A percentile compares a stretch with the other conserved stretches of the same genome.
Evolutionary conservation across 2,113 vertebrate species (phyloP).

Genomic region (Rafetus swinhoei): DNA sequence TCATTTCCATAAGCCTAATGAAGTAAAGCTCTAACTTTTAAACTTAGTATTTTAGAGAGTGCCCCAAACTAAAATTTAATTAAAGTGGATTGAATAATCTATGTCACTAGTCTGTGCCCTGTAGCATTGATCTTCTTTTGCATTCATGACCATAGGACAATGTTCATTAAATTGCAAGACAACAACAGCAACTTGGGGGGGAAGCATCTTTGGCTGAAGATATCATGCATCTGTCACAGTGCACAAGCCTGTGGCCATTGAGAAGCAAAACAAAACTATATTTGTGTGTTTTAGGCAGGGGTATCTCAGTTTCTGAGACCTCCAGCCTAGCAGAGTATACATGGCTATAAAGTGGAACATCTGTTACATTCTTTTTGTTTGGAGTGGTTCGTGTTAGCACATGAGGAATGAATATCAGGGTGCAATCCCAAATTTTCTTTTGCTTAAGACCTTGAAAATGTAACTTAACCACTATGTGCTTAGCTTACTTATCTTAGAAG

Average conservation of each 20-base stretch:
- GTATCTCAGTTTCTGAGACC: not conserved
- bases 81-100: not conserved
- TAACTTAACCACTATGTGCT: not conserved
- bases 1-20: not conserved
- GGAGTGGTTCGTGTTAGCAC: not conserved
- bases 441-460: not conserved
- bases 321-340: not conserved
- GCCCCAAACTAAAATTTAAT: slow-evolving; percentile 28
- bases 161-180: slow-evolving; percentile 28
- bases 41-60: not conserved
- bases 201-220: not conserved
- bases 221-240: not conserved
- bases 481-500: not conserved
- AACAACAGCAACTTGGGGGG: not conserved
- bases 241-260: not conserved
- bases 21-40: not conserved
- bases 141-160: not conserved
- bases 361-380: not conserved
- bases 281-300: not conserved
- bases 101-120: not conserved
- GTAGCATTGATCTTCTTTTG: not conserved
- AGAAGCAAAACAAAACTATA: not conserved
- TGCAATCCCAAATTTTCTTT: not conserved
- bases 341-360: not conserved
- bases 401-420: not conserved